Percentiles rank a stretch among this genome's conserved stretches.
Conservation (phyloP, 2,888 invertebrate species). For the Acrobeloides nanus region DNA sequence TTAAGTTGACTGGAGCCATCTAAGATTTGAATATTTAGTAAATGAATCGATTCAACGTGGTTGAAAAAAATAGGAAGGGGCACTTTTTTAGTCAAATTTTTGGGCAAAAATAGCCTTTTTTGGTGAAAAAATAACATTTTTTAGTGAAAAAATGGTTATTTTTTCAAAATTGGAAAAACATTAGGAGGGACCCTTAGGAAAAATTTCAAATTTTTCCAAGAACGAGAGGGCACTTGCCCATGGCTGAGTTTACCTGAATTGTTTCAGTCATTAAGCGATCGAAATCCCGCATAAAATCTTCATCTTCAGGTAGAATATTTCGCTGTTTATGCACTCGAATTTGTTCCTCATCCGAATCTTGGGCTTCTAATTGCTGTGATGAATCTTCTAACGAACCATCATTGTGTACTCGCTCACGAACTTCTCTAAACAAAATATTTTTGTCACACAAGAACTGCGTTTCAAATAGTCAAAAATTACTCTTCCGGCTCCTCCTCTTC, state of each 20-base stretch:
- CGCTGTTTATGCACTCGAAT: constrained; percentile 20
- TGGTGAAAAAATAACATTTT: neutral
- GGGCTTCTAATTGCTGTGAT: constrained; percentile 2
- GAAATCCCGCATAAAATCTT: constrained; percentile 42
- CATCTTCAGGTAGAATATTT: constrained; percentile 32
- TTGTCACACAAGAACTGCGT: constrained; percentile 7
- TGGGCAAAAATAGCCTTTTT: constrained; percentile 1
- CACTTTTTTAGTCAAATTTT: no score
- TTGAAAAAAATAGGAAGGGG: no score
- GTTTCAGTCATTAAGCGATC: constrained; percentile 40
- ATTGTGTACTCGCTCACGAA: constrained; percentile 1
- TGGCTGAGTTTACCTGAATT: constrained; percentile 25
- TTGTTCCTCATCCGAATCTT: constrained; percentile 18
- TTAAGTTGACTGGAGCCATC: constrained; percentile 18
- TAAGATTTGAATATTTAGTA: no score
- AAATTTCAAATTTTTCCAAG: no score
- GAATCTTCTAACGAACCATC: neutral
- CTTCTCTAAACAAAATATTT: constrained; percentile 1
- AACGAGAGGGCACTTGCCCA: no score
- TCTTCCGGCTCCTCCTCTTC: constrained; percentile 23
- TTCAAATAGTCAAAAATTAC: neutral
- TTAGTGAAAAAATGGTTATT: neutral
- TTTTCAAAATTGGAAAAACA: neutral
- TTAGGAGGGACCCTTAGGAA: no score
- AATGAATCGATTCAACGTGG: no score